A percentile compares a stretch with the other conserved stretches of the same genome.
These are phyloP conservation scores for Erynnis tages DNA, from an alignment of 2,888 invertebrate genomes.

Conservation along the genomic window DNA sequence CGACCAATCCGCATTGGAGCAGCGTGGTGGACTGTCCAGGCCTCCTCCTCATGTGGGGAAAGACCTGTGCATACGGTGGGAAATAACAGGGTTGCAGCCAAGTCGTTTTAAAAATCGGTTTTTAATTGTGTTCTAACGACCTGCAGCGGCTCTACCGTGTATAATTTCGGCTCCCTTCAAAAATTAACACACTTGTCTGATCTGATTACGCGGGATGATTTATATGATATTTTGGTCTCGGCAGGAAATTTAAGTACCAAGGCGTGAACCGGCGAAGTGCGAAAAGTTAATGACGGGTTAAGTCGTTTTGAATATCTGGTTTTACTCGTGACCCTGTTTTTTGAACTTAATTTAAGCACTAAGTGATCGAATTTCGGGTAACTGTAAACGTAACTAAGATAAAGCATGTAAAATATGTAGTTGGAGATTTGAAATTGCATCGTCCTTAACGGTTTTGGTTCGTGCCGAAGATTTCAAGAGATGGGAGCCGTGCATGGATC, in stretches of 20 bases:
- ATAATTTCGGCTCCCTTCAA: not conserved
- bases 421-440: too few relatives aligned
- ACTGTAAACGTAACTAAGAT: constrained; percentile 4
- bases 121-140: too few relatives aligned
- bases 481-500: too few relatives aligned
- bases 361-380: constrained; percentile 13
- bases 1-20: too few relatives aligned
- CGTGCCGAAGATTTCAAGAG: too few relatives aligned
- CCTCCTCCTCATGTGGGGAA: too few relatives aligned
- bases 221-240: constrained; percentile 4
- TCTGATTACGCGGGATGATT: constrained; percentile 3
- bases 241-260: not conserved
- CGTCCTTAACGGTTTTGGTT: too few relatives aligned
- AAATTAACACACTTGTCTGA: not conserved
- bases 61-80: too few relatives aligned
- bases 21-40: too few relatives aligned
- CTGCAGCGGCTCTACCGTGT: too few relatives aligned
- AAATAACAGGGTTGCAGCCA: too few relatives aligned
- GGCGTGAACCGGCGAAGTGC: constrained; percentile 11
- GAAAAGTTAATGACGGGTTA: constrained; percentile 11
- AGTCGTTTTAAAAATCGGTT: too few relatives aligned
- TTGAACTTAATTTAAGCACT: constrained; percentile 19
- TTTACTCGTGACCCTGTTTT: constrained; percentile 4
- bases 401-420: not conserved
- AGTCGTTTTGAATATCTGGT: constrained; percentile 10